A percentile compares a stretch with the other conserved stretches of the same genome.
These are phyloP conservation scores for Diachrysia chrysitis DNA, from an alignment of 2,888 invertebrate species.

Conservation along the genomic window DNA sequence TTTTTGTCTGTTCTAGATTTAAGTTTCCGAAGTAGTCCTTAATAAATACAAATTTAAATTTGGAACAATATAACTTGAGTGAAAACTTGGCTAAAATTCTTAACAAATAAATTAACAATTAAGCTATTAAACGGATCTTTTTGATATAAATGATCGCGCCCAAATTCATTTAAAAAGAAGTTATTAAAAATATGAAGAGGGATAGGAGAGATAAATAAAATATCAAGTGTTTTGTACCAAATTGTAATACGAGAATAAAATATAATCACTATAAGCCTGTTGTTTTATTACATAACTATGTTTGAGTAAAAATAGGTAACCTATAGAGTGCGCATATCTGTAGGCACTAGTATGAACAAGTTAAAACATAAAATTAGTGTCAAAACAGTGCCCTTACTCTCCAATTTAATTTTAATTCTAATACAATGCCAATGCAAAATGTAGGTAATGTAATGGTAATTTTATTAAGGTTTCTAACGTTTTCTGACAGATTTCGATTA, in stretches of 20 bases:
- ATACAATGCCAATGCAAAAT: no score
- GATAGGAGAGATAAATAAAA: slow-evolving; percentile 8
- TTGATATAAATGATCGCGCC: not conserved
- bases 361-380: no score
- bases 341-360: no score
- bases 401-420: no score
- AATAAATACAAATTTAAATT: not conserved
- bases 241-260: slow-evolving; percentile 56
- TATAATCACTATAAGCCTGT: slow-evolving; percentile 20
- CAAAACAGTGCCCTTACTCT: no score
- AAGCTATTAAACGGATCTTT: slow-evolving; percentile 3
- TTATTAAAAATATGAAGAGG: not conserved
- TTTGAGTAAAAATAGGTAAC: no score
- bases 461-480: no score
- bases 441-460: no score
- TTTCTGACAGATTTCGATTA: no score
- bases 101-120: not conserved
- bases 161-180: not conserved
- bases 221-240: slow-evolving; percentile 52
- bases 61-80: not conserved
- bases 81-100: not conserved
- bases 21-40: slow-evolving; percentile 13
- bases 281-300: slow-evolving; percentile 36
- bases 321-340: no score
- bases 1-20: slow-evolving; percentile 10